These are phyloP conservation scores for Linepithema humile DNA, from an alignment of 1,140 invertebrate species.

Conservation along the genomic window DNA sequence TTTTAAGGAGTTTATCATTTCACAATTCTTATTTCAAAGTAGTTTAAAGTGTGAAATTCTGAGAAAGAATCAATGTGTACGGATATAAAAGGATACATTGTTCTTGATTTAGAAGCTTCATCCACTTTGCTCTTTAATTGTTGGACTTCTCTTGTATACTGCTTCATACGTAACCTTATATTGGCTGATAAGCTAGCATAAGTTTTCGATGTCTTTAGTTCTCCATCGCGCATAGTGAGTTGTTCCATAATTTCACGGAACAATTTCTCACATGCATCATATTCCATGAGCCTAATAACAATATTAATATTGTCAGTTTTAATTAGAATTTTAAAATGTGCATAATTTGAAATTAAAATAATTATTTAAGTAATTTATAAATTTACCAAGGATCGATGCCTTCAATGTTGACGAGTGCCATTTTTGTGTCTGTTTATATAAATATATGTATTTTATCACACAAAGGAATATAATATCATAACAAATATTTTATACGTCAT, in stretches of 20 bases:
- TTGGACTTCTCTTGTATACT: constrained; percentile 86
- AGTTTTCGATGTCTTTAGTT: constrained; percentile 83
- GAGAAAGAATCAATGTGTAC: not conserved
- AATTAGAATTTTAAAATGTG: constrained; percentile 25
- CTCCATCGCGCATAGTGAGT: constrained; percentile 85
- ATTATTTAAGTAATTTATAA: not conserved
- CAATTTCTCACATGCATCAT: constrained; percentile 88
- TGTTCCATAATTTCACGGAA: constrained; percentile 87
- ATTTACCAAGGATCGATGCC: constrained; percentile 82
- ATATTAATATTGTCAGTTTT: not conserved
- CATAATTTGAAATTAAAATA: not conserved
- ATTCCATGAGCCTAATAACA: constrained; percentile 86
- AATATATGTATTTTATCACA: not conserved
- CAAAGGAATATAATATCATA: not conserved
- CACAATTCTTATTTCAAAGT: not conserved
- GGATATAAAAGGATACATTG: constrained; percentile 84
- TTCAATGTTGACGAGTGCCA: constrained; percentile 82
- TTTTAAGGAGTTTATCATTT: constrained; percentile 71
- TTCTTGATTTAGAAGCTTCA: constrained; percentile 79
- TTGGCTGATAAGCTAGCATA: constrained; percentile 86
- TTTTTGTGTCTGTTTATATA: constrained; percentile 59
- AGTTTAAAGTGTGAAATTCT: not conserved
- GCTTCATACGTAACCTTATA: constrained; percentile 87
- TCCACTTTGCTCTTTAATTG: constrained; percentile 86
- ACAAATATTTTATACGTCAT: not conserved